These are phyloP conservation scores for Cynopterus sphinx DNA, from an alignment of 2,797 vertebrate genomes.

Conservation along the genomic window DNA sequence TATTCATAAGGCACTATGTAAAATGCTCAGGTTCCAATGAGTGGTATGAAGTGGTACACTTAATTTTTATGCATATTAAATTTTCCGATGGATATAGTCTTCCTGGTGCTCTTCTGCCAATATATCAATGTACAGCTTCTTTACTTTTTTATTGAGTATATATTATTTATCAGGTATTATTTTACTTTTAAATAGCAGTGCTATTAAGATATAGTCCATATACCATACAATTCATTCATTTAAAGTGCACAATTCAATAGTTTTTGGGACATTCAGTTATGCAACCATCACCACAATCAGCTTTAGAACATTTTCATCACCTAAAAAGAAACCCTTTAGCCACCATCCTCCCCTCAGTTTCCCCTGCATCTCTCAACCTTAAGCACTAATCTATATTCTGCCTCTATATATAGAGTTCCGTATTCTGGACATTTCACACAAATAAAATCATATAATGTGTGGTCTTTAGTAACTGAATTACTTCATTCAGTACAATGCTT, in stretches of 20 bases:
- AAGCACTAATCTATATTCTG: not conserved
- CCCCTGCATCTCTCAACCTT: not conserved
- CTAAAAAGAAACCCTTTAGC: not conserved
- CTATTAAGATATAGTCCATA: not conserved
- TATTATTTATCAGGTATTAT: not conserved
- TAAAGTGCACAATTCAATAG: not conserved
- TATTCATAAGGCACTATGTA: not conserved
- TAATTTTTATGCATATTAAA: not conserved
- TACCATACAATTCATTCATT: not conserved
- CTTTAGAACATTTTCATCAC: not conserved
- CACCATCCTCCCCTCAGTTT: not conserved
- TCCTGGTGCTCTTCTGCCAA: not conserved
- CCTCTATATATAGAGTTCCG: not conserved
- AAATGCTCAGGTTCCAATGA: not conserved
- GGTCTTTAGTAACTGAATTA: not conserved
- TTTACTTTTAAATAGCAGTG: not conserved
- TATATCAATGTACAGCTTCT: not conserved
- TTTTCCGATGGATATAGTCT: not conserved
- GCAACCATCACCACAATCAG: not conserved
- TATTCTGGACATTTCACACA: not conserved
- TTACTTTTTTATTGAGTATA: not conserved
- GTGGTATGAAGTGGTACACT: not conserved
- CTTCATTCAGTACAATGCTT: not conserved
- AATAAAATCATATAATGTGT: not conserved
- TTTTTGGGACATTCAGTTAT: not conserved